Percentiles rank a stretch among this genome's conserved stretches.
These are phyloP conservation scores for Tetrapedia diversipes DNA, from an alignment of 2,888 invertebrate genomes.

Conservation along the genomic window DNA sequence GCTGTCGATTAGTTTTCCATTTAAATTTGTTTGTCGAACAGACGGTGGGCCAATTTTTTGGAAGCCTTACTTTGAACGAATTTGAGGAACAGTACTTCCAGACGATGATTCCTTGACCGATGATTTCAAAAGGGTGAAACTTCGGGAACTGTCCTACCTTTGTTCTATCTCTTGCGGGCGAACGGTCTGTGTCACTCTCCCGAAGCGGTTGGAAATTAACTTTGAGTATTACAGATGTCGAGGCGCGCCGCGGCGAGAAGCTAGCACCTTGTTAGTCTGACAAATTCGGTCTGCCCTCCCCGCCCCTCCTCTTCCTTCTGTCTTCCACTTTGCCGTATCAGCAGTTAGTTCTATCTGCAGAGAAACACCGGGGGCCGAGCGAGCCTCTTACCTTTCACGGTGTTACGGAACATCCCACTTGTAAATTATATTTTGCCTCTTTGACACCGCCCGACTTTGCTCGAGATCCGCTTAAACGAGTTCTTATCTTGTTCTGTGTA, in stretches of 20 bases:
- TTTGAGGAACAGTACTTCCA: neutral
- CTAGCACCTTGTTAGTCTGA: conserved; percentile 81
- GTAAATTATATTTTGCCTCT: conserved; percentile 35
- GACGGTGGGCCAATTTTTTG: no score
- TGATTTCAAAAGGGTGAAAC: conserved; percentile 15
- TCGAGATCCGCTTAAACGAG: conserved; percentile 22
- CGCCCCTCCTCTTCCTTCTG: conserved; percentile 68
- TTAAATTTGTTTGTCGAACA: no score
- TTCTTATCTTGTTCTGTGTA: neutral
- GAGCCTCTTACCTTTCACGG: conserved; percentile 42
- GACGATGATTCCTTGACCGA: neutral
- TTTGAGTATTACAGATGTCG: conserved; percentile 80
- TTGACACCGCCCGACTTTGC: neutral
- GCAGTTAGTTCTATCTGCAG: conserved; percentile 43
- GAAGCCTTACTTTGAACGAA: no score
- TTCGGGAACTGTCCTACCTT: conserved; percentile 20
- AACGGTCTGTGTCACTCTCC: conserved; percentile 59
- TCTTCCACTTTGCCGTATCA: conserved; percentile 55
- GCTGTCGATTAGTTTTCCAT: no score
- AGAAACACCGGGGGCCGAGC: conserved; percentile 36
- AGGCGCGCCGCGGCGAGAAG: conserved; percentile 76
- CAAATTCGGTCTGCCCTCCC: conserved; percentile 80
- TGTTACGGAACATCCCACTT: conserved; percentile 5
- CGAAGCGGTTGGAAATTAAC: conserved; percentile 75
- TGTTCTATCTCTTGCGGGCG: conserved; percentile 43